phyloP scores from a whole-genome alignment of 2,113 vertebrate genomes.

The Heloderma charlesbogerti region DNA sequence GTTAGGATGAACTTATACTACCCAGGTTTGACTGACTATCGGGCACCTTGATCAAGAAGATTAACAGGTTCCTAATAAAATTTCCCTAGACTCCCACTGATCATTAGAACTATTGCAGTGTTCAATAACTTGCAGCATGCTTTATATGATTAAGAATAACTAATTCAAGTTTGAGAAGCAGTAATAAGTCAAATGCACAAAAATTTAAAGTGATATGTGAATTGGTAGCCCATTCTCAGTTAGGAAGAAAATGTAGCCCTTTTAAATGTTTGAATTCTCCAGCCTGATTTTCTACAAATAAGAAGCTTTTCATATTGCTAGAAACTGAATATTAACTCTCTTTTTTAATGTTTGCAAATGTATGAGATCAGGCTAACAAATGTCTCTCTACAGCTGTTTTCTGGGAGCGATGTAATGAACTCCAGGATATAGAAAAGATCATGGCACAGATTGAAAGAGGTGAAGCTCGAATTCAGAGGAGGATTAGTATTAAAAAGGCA shows the following conservation, averaged over 20 bases:
- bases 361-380: neutral
- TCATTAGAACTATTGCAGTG: neutral
- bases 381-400: conserved; percentile 88
- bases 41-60: neutral
- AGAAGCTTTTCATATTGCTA: too few species aligned
- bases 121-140: neutral
- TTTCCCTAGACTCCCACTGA: neutral
- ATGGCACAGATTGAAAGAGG: conserved; percentile 99
- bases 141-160: neutral
- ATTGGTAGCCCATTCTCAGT: conserved; percentile 72
- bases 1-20: neutral
- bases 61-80: neutral
- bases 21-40: neutral
- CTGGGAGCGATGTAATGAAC: conserved; percentile 98
- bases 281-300: too few species aligned
- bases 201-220: neutral
- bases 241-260: conserved; percentile 54
- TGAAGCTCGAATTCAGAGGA: conserved; percentile 97
- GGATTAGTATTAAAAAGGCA: conserved; percentile 98
- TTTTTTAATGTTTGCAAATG: neutral
- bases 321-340: neutral
- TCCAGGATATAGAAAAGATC: conserved; percentile 99
- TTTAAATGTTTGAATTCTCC: too few species aligned
- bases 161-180: fast-evolving
- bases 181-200: neutral